A percentile compares a stretch with the other conserved stretches of the same genome.
These are phyloP conservation scores for Myotis vivesi DNA, from an alignment of 2,797 vertebrate genomes.

Conservation along the genomic window DNA sequence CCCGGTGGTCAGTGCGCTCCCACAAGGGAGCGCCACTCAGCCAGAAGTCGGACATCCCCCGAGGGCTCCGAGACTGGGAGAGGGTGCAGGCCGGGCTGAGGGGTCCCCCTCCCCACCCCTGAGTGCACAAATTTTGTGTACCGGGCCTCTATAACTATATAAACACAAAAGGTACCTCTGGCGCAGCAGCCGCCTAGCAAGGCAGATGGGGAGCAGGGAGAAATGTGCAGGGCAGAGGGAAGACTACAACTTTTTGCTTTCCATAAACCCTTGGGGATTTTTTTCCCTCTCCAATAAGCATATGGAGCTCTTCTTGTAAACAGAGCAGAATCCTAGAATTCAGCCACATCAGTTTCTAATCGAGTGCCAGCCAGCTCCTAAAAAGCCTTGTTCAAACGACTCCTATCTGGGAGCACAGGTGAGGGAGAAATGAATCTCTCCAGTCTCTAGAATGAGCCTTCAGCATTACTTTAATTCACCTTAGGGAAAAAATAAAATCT, in stretches of 20 bases:
- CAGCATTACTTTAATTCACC: not conserved
- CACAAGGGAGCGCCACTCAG: too few relatives aligned
- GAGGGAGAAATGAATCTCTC: not conserved
- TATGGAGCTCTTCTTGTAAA: constrained; percentile 2
- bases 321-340: constrained; percentile 17
- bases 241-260: not conserved
- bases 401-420: not conserved
- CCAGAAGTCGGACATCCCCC: too few relatives aligned
- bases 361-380: not conserved
- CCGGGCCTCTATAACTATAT: not conserved
- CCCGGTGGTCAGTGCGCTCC: too few relatives aligned
- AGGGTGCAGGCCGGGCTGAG: too few relatives aligned
- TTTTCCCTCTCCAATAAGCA: not conserved
- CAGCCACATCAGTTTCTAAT: not conserved
- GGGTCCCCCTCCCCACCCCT: too few relatives aligned
- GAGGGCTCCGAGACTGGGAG: too few relatives aligned
- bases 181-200: not conserved
- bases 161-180: not conserved
- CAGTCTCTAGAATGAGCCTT: not conserved
- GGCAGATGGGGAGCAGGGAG: not conserved
- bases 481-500: not conserved
- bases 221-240: not conserved
- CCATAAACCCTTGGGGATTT: not conserved
- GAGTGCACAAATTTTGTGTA: too few relatives aligned
- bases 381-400: constrained; percentile 7